Conservation (phyloP, 2,113 vertebrate genomes). For the Cyprinodon variegatus region DNA sequence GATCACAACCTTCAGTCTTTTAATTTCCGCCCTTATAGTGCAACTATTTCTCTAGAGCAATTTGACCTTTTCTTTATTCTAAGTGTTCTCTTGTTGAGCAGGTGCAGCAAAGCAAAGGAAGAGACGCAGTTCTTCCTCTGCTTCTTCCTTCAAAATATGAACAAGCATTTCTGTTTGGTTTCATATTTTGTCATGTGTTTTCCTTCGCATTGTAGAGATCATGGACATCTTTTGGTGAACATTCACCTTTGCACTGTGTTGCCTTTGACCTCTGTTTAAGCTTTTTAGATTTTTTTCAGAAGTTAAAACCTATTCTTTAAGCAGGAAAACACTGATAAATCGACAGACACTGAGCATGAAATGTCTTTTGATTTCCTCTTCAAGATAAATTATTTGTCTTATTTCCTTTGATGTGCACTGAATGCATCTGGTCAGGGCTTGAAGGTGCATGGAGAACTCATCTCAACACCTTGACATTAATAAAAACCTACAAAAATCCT, state of each 20-base stretch:
- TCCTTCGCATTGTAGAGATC: constrained; percentile 51
- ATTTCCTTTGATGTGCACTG: constrained; percentile 53
- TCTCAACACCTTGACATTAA: constrained; percentile 36
- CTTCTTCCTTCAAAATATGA: constrained; percentile 70
- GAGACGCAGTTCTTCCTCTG: constrained; percentile 20
- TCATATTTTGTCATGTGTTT: constrained; percentile 78
- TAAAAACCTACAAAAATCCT: constrained; percentile 37
- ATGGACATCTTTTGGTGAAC: neutral
- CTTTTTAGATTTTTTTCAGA: neutral
- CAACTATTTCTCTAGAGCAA: constrained; percentile 33
- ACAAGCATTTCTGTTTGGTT: constrained; percentile 62
- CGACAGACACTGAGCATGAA: constrained; percentile 67
- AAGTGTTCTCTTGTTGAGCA: constrained; percentile 36
- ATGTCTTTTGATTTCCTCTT: constrained; percentile 49
- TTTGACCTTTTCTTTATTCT: constrained; percentile 28
- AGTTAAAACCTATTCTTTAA: constrained; percentile 1
- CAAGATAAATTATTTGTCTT: constrained; percentile 23
- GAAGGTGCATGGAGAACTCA: constrained; percentile 52
- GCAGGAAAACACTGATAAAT: constrained; percentile 68
- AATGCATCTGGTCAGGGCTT: constrained; percentile 35
- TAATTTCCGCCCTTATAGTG: constrained; percentile 30
- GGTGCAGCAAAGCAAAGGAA: constrained; percentile 32
- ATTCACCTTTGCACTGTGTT: neutral
- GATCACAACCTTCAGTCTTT: constrained; percentile 49
- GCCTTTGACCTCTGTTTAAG: neutral